Percentiles rank a stretch among this genome's conserved stretches.
These are phyloP conservation scores for Axea sp. DNA, from an alignment of 2,888 invertebrate genomes.

Conservation along the genomic window DNA sequence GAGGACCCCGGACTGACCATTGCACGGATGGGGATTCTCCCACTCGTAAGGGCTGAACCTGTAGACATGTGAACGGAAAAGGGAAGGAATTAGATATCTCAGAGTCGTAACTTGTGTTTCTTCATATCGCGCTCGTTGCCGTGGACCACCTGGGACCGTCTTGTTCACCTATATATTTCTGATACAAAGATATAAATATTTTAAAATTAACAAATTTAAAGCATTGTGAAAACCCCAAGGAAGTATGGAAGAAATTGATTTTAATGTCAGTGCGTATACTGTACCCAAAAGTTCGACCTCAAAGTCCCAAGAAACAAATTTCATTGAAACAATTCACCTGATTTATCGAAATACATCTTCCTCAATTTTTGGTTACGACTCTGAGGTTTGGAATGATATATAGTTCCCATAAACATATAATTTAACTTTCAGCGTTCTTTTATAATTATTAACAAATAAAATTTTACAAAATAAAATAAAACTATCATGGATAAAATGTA, in stretches of 20 bases:
- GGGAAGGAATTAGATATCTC: slow-evolving; percentile 69
- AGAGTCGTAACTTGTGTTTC: slow-evolving; percentile 41
- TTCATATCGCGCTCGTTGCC: slow-evolving; percentile 2
- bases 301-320: background rate
- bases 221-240: too few species aligned
- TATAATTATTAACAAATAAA: too few species aligned
- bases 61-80: slow-evolving; percentile 79
- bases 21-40: slow-evolving; percentile 93
- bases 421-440: slow-evolving; percentile 32
- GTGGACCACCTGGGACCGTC: slow-evolving; percentile 54
- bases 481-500: too few species aligned
- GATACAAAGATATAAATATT: too few species aligned
- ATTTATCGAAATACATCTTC: too few species aligned
- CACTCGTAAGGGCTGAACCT: slow-evolving; percentile 92
- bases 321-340: background rate
- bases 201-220: background rate
- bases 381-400: slow-evolving; percentile 49
- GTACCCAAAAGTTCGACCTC: background rate
- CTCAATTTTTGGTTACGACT: slow-evolving; percentile 56
- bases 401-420: background rate
- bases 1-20: slow-evolving; percentile 91
- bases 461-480: too few species aligned
- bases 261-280: background rate
- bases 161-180: too few species aligned
- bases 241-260: too few species aligned